These are phyloP conservation scores for Lasioglossum baleicum DNA, from an alignment of 1,140 invertebrate species.

Conservation along the genomic window DNA sequence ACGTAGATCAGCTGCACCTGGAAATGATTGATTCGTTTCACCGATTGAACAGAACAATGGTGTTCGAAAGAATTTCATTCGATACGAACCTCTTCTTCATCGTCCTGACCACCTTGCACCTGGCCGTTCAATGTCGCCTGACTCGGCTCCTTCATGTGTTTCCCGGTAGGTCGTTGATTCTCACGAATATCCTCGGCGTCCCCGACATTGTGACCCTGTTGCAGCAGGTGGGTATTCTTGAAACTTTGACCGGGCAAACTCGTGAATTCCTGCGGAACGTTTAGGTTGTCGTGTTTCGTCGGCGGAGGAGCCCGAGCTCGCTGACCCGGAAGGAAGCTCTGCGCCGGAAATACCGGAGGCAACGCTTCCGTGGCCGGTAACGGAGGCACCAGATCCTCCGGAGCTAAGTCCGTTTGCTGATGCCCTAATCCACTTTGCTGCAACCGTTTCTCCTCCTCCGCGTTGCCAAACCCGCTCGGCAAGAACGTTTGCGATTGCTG, in stretches of 20 bases:
- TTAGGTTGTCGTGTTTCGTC: slow-evolving; percentile 24
- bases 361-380: slow-evolving; percentile 65
- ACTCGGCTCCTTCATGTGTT: slow-evolving; percentile 37
- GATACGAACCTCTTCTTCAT: slow-evolving; percentile 67
- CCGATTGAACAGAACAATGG: too few species aligned
- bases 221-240: slow-evolving; percentile 27
- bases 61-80: too few species aligned
- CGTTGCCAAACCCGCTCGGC: slow-evolving; percentile 62
- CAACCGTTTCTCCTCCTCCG: slow-evolving; percentile 67
- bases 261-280: slow-evolving; percentile 15
- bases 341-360: slow-evolving; percentile 71
- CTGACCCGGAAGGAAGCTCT: slow-evolving; percentile 65
- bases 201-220: slow-evolving; percentile 16
- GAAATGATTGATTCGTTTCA: not conserved
- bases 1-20: slow-evolving; percentile 90
- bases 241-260: slow-evolving; percentile 37
- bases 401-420: slow-evolving; percentile 57
- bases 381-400: slow-evolving; percentile 69
- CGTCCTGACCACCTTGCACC: slow-evolving; percentile 47
- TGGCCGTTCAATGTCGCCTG: not conserved
- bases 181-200: slow-evolving; percentile 17
- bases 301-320: slow-evolving; percentile 33
- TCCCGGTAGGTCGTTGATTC: slow-evolving; percentile 12
- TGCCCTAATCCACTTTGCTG: slow-evolving; percentile 62
- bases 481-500: slow-evolving; percentile 70